Percentiles rank a stretch among this genome's conserved stretches.
These are phyloP conservation scores for Panthera uncia DNA, from an alignment of 2,113 vertebrate genomes.

Conservation along the genomic window DNA sequence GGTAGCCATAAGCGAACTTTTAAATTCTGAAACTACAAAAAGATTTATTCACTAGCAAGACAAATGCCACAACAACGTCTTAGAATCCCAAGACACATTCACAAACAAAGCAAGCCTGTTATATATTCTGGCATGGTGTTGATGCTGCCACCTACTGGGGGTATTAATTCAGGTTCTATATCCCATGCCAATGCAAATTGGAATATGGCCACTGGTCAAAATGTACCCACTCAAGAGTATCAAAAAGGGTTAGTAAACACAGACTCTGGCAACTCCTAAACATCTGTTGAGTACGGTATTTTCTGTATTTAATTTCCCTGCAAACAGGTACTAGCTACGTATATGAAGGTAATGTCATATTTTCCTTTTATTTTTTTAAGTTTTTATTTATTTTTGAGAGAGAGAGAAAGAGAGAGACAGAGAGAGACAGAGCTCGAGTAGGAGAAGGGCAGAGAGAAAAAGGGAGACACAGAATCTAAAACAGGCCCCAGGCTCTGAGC, in stretches of 20 bases:
- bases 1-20: neutral
- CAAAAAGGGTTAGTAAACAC: neutral
- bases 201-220: constrained; percentile 13
- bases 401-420: too few species aligned
- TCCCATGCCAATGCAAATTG: neutral
- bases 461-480: too few species aligned
- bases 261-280: neutral
- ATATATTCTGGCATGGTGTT: neutral
- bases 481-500: too few species aligned
- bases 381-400: too few species aligned
- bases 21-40: constrained; percentile 47
- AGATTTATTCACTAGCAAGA: constrained; percentile 13
- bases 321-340: neutral
- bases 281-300: neutral
- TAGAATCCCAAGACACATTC: constrained; percentile 1
- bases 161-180: neutral
- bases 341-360: neutral
- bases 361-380: neutral
- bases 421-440: too few species aligned
- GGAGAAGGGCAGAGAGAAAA: too few species aligned
- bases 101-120: constrained; percentile 13
- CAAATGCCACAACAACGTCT: neutral
- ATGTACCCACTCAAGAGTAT: neutral
- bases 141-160: neutral
- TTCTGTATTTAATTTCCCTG: neutral